phyloP scores from a whole-genome alignment of 2,888 invertebrate species.

The Diogma glabrata region DNA sequence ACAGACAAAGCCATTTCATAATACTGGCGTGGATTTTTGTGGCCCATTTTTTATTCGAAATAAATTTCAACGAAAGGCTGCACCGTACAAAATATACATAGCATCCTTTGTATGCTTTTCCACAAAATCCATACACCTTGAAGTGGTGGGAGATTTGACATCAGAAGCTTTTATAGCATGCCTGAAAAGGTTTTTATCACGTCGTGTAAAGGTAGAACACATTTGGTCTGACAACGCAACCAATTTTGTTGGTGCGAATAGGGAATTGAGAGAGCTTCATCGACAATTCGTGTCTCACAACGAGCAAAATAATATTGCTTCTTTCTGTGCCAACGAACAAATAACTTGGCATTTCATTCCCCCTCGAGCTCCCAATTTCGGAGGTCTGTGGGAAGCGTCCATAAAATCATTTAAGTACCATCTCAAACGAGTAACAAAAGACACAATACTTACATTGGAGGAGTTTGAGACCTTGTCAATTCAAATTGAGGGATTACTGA shows the following conservation, averaged over 20 bases:
- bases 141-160: not conserved
- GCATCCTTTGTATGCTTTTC: constrained; percentile 13
- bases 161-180: not conserved
- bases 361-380: too few species aligned
- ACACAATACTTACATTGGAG: too few species aligned
- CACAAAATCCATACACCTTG: constrained; percentile 12
- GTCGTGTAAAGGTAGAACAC: too few species aligned
- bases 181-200: not conserved
- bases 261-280: not conserved
- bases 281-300: not conserved
- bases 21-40: constrained; percentile 17
- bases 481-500: too few species aligned
- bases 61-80: not conserved
- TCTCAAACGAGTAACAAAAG: not conserved
- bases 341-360: not conserved
- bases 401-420: too few species aligned
- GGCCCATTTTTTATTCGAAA: constrained; percentile 5
- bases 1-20: constrained; percentile 14
- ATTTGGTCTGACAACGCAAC: too few species aligned
- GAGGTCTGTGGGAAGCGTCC: too few species aligned
- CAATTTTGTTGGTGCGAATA: too few species aligned
- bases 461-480: too few species aligned
- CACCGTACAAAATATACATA: constrained; percentile 11
- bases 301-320: not conserved
- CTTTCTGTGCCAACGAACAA: not conserved